phyloP scores from a whole-genome alignment of 2,888 invertebrate species.

The Torymus tubicola region DNA sequence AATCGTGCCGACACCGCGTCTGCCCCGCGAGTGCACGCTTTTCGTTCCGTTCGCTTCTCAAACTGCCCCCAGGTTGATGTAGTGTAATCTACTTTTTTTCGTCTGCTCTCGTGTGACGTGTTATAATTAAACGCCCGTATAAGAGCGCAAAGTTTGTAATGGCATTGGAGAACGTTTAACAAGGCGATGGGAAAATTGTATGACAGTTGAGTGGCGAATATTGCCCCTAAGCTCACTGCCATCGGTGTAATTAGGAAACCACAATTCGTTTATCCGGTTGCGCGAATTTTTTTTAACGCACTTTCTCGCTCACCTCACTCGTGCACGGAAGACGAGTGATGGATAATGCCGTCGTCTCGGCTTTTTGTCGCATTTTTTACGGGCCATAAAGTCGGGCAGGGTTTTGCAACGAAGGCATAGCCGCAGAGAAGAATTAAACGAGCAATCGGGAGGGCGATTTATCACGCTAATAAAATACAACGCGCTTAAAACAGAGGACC shows the following conservation, averaged over 20 bases:
- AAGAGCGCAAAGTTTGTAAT: no score
- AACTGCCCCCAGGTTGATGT: background rate
- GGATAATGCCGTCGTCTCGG: no score
- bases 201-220: no score
- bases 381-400: background rate
- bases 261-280: no score
- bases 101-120: background rate
- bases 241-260: no score
- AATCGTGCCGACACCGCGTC: slow-evolving; percentile 7
- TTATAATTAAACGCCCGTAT: no score
- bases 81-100: slow-evolving; percentile 5
- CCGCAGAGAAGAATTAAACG: slow-evolving; percentile 8
- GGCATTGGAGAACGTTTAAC: background rate
- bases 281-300: no score
- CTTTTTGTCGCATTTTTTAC: slow-evolving; percentile 24
- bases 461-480: background rate
- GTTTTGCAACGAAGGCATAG: background rate
- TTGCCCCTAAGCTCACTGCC: no score
- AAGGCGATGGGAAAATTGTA: background rate
- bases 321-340: no score
- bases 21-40: no score
- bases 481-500: no score
- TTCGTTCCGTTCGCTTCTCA: slow-evolving; percentile 15
- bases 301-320: no score
- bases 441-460: slow-evolving; percentile 2